Evolutionary conservation across 92 coral and sea anemone genomes (phyloP).

Genomic region (Siderastrea siderea): DNA sequence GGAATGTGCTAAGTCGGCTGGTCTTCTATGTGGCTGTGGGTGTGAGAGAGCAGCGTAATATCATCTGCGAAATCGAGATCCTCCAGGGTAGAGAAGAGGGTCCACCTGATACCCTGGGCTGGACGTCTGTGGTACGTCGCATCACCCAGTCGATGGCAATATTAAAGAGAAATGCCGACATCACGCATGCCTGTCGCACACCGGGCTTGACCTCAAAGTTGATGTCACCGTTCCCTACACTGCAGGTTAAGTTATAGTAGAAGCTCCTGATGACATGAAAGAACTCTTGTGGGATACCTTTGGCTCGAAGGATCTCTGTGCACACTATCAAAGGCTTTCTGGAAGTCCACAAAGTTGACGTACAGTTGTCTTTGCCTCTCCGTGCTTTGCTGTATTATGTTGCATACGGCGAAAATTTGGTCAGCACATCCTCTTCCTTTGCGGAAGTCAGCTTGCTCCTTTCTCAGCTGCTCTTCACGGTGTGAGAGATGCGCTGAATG

Average conservation of each 20-base stretch:
- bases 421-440: conserved; percentile 44
- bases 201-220: background rate
- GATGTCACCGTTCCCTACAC: background rate
- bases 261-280: background rate
- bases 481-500: conserved; percentile 17
- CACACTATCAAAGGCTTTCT: background rate
- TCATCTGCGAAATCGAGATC: background rate
- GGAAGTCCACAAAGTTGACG: conserved; percentile 39
- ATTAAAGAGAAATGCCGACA: conserved; percentile 19
- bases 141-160: conserved; percentile 23
- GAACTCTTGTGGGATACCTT: conserved; percentile 14
- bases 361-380: conserved; percentile 35
- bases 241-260: background rate
- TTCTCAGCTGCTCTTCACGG: conserved; percentile 16
- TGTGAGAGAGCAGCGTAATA: conserved; percentile 27
- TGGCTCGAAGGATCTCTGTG: conserved; percentile 25
- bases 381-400: conserved; percentile 27
- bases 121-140: background rate
- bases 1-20: background rate
- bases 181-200: conserved; percentile 13
- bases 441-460: conserved; percentile 41
- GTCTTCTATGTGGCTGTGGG: conserved; percentile 33
- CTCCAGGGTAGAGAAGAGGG: too few species aligned
- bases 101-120: background rate
- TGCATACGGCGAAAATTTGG: conserved; percentile 39